Conservation (phyloP, 1,140 invertebrate species). For the Lineus longissimus region DNA sequence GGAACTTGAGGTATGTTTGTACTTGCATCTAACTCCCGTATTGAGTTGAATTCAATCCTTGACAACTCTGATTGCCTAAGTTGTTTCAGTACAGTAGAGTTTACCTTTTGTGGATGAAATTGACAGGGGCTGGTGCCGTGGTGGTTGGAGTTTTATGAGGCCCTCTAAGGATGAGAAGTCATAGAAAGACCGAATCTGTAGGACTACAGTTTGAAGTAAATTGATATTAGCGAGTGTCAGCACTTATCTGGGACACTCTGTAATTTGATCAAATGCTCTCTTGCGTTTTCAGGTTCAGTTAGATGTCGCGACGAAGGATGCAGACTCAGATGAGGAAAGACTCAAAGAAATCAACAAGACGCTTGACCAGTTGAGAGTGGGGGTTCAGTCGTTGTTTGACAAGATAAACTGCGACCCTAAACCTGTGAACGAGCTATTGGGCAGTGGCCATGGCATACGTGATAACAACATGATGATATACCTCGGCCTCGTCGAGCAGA, state of each 20-base stretch:
- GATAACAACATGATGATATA: slow-evolving; percentile 42
- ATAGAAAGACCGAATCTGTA: too few species aligned
- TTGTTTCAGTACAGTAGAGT: too few species aligned
- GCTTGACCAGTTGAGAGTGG: slow-evolving; percentile 36
- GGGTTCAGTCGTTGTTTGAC: slow-evolving; percentile 28
- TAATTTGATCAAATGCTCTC: too few species aligned
- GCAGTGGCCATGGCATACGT: slow-evolving; percentile 33
- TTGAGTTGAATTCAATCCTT: too few species aligned
- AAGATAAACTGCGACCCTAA: slow-evolving; percentile 33
- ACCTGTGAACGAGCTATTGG: slow-evolving; percentile 37
- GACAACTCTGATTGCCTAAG: too few species aligned
- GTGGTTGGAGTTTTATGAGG: too few species aligned
- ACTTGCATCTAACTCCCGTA: not conserved
- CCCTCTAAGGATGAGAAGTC: too few species aligned
- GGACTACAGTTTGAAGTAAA: too few species aligned
- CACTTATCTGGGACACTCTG: too few species aligned
- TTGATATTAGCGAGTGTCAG: too few species aligned
- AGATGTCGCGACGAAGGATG: slow-evolving; percentile 16
- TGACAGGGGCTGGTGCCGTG: too few species aligned
- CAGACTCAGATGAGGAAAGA: slow-evolving; percentile 31
- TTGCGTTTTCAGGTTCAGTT: not conserved
- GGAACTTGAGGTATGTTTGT: slow-evolving; percentile 28
- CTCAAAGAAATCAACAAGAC: slow-evolving; percentile 31
- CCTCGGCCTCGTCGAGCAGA: slow-evolving; percentile 44
- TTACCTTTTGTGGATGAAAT: too few species aligned